Conservation (phyloP, 2,888 invertebrate species). For the Sericinus montela region DNA sequence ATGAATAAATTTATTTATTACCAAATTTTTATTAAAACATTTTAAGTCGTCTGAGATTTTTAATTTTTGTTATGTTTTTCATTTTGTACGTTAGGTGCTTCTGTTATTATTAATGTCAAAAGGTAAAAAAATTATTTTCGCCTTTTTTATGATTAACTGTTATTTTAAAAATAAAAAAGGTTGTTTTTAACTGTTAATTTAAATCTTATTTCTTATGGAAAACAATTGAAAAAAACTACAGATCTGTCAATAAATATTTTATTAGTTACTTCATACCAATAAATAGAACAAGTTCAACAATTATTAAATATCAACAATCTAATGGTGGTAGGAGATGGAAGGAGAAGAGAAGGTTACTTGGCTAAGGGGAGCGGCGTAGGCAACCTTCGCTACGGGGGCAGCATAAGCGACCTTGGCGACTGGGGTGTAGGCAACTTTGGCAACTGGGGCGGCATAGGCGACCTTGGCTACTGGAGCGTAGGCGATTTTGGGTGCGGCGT, state of each 20-base stretch:
- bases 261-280: slow-evolving; percentile 13
- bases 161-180: too few species aligned
- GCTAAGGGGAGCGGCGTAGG: slow-evolving; percentile 36
- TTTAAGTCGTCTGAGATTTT: too few species aligned
- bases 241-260: slow-evolving; percentile 18
- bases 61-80: too few species aligned
- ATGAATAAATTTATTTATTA: too few species aligned
- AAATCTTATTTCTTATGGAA: too few species aligned
- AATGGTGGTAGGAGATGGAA: slow-evolving; percentile 61
- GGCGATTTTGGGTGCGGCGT: slow-evolving; percentile 32
- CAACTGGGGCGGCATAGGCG: slow-evolving; percentile 30
- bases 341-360: slow-evolving; percentile 61
- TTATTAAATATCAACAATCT: slow-evolving; percentile 25
- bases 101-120: too few species aligned
- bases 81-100: too few species aligned
- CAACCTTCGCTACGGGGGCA: slow-evolving; percentile 36
- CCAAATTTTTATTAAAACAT: too few species aligned
- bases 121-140: too few species aligned
- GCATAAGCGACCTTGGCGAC: slow-evolving; percentile 36
- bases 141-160: too few species aligned
- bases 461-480: slow-evolving; percentile 21
- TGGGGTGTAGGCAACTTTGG: slow-evolving; percentile 40
- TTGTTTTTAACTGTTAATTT: too few species aligned
- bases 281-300: slow-evolving; percentile 19
- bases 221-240: too few species aligned